Conservation (phyloP, 2,113 vertebrate species). For the Oncorhynchus clarkii region DNA sequence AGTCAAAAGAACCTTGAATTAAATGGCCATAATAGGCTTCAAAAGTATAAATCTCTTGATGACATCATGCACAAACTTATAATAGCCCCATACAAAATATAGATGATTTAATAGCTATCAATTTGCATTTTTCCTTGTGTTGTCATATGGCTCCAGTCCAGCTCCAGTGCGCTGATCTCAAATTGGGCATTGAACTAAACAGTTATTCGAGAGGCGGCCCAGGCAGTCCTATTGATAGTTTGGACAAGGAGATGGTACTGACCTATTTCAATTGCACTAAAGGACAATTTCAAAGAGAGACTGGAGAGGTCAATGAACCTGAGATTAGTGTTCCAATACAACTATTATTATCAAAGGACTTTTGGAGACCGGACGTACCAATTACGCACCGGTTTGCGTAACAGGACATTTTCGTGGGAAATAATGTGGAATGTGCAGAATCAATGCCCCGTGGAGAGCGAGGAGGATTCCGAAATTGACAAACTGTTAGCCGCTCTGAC, state of each 20-base stretch:
- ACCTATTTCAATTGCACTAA: not conserved
- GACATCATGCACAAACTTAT: too few relatives aligned
- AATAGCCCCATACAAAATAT: too few relatives aligned
- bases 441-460: slow-evolving; percentile 70
- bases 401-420: slow-evolving; percentile 4
- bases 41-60: too few relatives aligned
- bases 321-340: too few relatives aligned
- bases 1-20: too few relatives aligned
- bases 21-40: too few relatives aligned
- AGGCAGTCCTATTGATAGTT: not conserved
- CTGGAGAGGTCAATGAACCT: too few relatives aligned
- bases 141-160: not conserved
- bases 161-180: not conserved
- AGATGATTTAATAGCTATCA: too few relatives aligned
- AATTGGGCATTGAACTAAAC: not conserved
- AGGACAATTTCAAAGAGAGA: not conserved
- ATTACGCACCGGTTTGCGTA: not conserved
- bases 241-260: too few relatives aligned
- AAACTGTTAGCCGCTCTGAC: slow-evolving; percentile 80
- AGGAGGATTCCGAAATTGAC: slow-evolving; percentile 85
- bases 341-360: too few relatives aligned
- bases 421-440: slow-evolving; percentile 70
- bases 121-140: too few relatives aligned
- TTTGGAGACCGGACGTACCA: too few relatives aligned
- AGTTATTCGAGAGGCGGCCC: not conserved